phyloP scores from a whole-genome alignment of 1,140 invertebrate species.

The Hycleus phaleratus region DNA sequence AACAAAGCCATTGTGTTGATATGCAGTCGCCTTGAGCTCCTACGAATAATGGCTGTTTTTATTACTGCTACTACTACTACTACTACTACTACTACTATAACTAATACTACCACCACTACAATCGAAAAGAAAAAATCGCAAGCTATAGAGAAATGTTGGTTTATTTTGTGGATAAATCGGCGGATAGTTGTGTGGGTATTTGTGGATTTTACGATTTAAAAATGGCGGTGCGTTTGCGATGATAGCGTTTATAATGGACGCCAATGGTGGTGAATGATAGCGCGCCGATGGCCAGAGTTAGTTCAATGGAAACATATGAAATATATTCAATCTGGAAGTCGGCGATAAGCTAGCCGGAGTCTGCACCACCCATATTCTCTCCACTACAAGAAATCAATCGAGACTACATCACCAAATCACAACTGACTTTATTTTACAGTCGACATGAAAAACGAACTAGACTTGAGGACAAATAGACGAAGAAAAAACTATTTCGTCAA shows the following conservation, averaged over 20 bases:
- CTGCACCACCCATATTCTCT: neutral
- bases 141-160: too few relatives aligned
- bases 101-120: too few relatives aligned
- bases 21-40: conserved; percentile 21
- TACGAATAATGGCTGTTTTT: conserved; percentile 16
- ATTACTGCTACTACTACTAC: neutral
- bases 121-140: too few relatives aligned
- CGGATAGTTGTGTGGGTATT: neutral
- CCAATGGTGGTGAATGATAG: conserved; percentile 33
- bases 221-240: conserved; percentile 12
- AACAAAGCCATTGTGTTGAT: conserved; percentile 36
- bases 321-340: conserved; percentile 37
- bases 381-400: conserved; percentile 14
- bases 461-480: too few relatives aligned
- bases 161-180: too few relatives aligned
- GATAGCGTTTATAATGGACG: conserved; percentile 28
- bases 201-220: conserved; percentile 15
- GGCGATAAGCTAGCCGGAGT: conserved; percentile 26
- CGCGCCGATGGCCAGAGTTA: conserved; percentile 21
- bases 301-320: conserved; percentile 38
- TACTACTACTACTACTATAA: too few relatives aligned
- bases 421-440: too few relatives aligned
- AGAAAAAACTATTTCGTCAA: too few relatives aligned
- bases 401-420: too few relatives aligned
- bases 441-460: too few relatives aligned